These are phyloP conservation scores for Hassar affinis DNA, from an alignment of 2,113 vertebrate genomes.

Conservation along the genomic window DNA sequence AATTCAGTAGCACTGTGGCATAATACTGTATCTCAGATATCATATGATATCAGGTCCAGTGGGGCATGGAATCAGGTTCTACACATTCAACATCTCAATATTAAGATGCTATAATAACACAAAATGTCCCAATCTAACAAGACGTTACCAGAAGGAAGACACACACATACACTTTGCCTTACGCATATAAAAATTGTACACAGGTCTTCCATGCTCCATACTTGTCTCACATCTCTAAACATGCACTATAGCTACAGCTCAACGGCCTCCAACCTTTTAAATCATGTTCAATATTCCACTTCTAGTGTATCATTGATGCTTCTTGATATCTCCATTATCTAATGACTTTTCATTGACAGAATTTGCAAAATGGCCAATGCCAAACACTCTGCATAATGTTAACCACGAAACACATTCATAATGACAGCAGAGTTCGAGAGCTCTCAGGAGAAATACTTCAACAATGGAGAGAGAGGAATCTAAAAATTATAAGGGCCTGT, in stretches of 20 bases:
- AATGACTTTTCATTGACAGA: conserved; percentile 63
- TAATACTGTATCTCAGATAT: background rate
- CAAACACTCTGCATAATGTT: conserved; percentile 60
- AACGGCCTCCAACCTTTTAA: background rate
- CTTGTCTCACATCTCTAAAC: background rate
- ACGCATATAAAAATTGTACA: background rate
- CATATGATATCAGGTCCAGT: background rate
- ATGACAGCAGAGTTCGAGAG: conserved; percentile 59
- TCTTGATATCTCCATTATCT: conserved; percentile 56
- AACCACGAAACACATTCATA: conserved; percentile 53
- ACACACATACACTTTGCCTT: background rate
- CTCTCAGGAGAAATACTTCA: conserved; percentile 58
- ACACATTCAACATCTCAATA: background rate
- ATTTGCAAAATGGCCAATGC: conserved; percentile 52
- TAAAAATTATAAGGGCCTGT: conserved; percentile 32
- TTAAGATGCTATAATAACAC: background rate
- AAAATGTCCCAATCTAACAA: background rate
- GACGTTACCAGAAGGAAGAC: background rate
- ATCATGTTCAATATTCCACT: conserved; percentile 5
- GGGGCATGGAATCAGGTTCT: background rate
- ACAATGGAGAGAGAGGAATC: conserved; percentile 43
- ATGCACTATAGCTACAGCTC: background rate
- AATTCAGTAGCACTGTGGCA: background rate
- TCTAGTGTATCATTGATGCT: conserved; percentile 34
- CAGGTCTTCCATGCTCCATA: background rate